These are phyloP conservation scores for Clitarchus hookeri DNA, from an alignment of 2,888 invertebrate species.

Conservation along the genomic window DNA sequence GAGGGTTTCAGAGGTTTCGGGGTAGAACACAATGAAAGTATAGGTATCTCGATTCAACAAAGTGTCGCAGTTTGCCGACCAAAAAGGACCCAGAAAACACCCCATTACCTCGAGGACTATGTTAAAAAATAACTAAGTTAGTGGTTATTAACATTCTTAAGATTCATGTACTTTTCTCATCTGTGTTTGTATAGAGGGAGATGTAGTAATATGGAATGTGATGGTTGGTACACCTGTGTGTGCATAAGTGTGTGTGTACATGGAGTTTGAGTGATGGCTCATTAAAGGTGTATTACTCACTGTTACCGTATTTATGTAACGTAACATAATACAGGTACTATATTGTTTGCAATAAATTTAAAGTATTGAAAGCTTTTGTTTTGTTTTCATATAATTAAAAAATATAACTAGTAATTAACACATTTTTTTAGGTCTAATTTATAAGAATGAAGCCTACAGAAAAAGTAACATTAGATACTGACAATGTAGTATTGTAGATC, in stretches of 20 bases:
- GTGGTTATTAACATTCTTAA: not conserved
- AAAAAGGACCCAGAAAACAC: not conserved
- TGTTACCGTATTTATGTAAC: not conserved
- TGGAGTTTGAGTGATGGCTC: not conserved
- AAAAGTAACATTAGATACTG: too few relatives aligned
- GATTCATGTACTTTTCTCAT: too few relatives aligned
- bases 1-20: not conserved
- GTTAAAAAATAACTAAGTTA: not conserved
- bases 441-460: too few relatives aligned
- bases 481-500: too few relatives aligned
- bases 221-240: not conserved
- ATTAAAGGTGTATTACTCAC: not conserved
- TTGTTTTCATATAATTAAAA: too few relatives aligned
- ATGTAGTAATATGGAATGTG: not conserved
- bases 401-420: too few relatives aligned
- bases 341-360: too few relatives aligned
- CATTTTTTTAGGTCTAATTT: too few relatives aligned
- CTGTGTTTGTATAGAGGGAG: too few relatives aligned
- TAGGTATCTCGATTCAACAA: not conserved
- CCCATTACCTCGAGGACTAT: not conserved
- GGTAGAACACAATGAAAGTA: not conserved
- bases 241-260: not conserved
- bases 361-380: too few relatives aligned
- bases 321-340: not conserved
- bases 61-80: not conserved